Percentiles rank a stretch among this genome's conserved stretches.
These are phyloP conservation scores for Serilophus lunatus DNA, from an alignment of 2,113 vertebrate species.

Conservation along the genomic window DNA sequence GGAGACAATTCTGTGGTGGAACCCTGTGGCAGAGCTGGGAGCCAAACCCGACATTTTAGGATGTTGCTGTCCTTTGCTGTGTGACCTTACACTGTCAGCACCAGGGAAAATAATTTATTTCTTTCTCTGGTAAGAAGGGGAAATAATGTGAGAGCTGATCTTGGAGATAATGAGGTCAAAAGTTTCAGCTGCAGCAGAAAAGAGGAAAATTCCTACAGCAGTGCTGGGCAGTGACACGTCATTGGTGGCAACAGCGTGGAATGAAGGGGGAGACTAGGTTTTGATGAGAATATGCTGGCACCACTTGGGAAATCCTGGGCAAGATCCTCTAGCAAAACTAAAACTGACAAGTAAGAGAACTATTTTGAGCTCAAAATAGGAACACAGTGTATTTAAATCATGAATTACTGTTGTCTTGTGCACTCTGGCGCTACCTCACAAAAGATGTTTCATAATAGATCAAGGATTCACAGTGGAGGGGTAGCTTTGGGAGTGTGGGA, in stretches of 20 bases:
- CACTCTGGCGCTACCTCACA: not conserved
- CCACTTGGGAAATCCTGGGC: not conserved
- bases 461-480: not conserved
- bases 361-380: not conserved
- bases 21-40: not conserved
- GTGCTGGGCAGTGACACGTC: not conserved
- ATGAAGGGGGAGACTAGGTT: not conserved
- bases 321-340: not conserved
- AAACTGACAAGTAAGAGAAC: not conserved
- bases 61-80: not conserved
- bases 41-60: not conserved
- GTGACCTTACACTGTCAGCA: accelerated
- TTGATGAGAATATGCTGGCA: not conserved
- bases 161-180: not conserved
- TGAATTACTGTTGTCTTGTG: not conserved
- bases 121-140: not conserved
- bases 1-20: not conserved
- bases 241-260: not conserved
- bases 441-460: not conserved
- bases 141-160: not conserved
- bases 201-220: not conserved
- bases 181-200: not conserved
- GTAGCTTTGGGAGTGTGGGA: not conserved
- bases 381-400: not conserved
- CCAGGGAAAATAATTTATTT: not conserved